A percentile compares a stretch with the other conserved stretches of the same genome.
These are phyloP conservation scores for Napeogenes sylphis DNA, from an alignment of 2,888 invertebrate genomes.

Conservation along the genomic window DNA sequence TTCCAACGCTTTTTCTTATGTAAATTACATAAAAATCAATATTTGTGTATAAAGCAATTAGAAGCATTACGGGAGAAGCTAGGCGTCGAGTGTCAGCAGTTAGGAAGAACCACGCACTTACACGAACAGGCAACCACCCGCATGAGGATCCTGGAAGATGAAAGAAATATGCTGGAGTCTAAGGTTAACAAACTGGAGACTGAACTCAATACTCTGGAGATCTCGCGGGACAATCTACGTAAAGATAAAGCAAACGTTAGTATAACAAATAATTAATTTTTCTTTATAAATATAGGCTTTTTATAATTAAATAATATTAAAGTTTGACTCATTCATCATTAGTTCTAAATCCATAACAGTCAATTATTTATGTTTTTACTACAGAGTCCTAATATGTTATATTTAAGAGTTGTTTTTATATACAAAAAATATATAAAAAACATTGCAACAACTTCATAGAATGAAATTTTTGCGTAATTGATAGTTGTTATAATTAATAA, in stretches of 20 bases:
- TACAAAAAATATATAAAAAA: not conserved
- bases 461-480: not conserved
- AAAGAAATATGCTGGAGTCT: constrained; percentile 84
- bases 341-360: too few relatives aligned
- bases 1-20: too few relatives aligned
- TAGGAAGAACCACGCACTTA: constrained; percentile 81
- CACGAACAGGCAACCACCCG: constrained; percentile 81
- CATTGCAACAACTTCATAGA: constrained; percentile 1
- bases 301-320: too few relatives aligned
- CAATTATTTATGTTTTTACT: too few relatives aligned
- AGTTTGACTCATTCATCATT: too few relatives aligned
- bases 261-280: constrained; percentile 21
- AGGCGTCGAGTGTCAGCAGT: constrained; percentile 83
- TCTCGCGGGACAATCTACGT: constrained; percentile 83
- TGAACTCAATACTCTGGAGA: constrained; percentile 85
- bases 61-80: constrained; percentile 87
- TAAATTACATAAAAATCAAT: not conserved
- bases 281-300: too few relatives aligned
- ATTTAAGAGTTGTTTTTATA: too few relatives aligned
- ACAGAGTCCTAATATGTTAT: too few relatives aligned
- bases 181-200: constrained; percentile 87
- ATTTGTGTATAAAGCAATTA: constrained; percentile 78
- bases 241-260: constrained; percentile 87
- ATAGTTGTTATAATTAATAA: too few relatives aligned
- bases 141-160: constrained; percentile 84